phyloP scores from a whole-genome alignment of 1,140 invertebrate species.

The Procambarus virginalis region DNA sequence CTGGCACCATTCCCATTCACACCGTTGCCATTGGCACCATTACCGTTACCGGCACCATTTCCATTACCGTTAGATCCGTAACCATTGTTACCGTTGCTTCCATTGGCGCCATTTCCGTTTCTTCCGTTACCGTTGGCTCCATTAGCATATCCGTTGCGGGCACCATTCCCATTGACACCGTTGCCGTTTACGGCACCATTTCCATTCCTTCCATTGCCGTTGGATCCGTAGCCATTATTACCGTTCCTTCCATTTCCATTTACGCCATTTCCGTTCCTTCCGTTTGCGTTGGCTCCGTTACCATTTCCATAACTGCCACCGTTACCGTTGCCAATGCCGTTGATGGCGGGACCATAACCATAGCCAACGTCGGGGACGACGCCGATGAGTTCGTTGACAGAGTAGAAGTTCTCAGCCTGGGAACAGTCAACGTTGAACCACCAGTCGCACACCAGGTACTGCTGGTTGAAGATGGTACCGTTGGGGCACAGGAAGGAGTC shows the following conservation, averaged over 20 bases:
- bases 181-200: background rate
- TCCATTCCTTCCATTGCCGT: background rate
- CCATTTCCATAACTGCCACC: conserved; percentile 6
- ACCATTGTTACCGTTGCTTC: background rate
- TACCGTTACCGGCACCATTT: background rate
- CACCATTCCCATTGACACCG: background rate
- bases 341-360: background rate
- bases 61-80: background rate
- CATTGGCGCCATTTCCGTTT: background rate
- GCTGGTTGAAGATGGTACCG: conserved; percentile 78
- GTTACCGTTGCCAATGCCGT: background rate
- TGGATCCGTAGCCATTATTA: background rate
- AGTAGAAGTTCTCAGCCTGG: conserved; percentile 74
- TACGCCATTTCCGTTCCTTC: background rate
- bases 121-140: background rate
- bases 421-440: conserved; percentile 78
- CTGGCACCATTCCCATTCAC: background rate
- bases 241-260: conserved; percentile 25
- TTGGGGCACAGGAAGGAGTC: conserved; percentile 77
- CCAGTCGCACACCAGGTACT: conserved; percentile 79
- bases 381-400: conserved; percentile 72
- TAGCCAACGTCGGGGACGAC: background rate
- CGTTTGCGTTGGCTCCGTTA: background rate
- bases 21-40: conserved; percentile 1
- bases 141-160: background rate